A percentile compares a stretch with the other conserved stretches of the same genome.
These are phyloP conservation scores for Petrosia ficiformis DNA, from an alignment of 37 sponge, comb jelly and placozoan species.

Conservation along the genomic window DNA sequence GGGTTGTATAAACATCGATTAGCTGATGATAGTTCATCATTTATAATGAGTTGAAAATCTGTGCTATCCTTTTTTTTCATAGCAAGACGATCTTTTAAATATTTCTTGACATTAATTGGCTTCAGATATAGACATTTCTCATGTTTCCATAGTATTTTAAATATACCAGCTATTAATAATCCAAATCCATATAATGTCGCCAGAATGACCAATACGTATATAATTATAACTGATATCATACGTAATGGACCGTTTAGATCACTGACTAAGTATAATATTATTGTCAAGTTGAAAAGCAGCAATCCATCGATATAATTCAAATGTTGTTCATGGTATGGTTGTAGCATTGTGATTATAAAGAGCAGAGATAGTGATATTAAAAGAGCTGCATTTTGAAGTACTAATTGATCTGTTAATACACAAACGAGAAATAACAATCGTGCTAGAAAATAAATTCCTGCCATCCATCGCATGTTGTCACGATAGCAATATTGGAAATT, in stretches of 20 bases:
- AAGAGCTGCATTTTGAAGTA: not conserved
- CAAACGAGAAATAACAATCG: not conserved
- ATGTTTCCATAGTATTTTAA: no score
- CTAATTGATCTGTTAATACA: not conserved
- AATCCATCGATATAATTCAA: conserved; percentile 13
- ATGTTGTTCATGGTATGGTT: conserved; percentile 6
- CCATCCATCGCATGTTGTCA: not conserved
- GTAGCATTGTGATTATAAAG: conserved; percentile 9
- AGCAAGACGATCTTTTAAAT: no score
- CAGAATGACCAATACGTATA: no score
- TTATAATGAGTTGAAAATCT: no score
- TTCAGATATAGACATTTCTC: no score
- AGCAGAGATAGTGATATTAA: not conserved
- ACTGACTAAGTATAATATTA: not conserved
- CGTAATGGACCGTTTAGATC: not conserved
- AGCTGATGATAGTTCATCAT: no score
- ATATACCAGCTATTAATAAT: no score
- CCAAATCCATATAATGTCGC: not conserved
- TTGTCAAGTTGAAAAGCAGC: conserved; percentile 12
- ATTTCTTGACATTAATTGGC: no score
- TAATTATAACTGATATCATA: no score
- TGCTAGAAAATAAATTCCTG: not conserved
- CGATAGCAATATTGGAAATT: not conserved
- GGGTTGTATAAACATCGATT: no score
- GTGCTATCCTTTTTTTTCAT: no score